These are phyloP conservation scores for Pseudopleuronectes americanus DNA, from an alignment of 2,797 vertebrate species.

Conservation along the genomic window DNA sequence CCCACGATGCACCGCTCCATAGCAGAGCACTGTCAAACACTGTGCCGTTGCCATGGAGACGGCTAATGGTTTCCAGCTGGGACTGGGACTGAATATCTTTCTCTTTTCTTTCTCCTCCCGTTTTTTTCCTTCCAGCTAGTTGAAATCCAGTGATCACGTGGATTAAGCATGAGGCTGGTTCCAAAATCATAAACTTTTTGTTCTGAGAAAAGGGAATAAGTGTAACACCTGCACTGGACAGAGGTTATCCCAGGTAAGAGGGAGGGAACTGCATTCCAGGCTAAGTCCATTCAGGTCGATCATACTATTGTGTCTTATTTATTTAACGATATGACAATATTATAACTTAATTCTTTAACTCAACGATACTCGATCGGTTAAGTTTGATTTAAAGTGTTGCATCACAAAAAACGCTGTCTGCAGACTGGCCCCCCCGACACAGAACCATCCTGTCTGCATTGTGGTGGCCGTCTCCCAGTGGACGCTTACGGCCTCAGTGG, in stretches of 20 bases:
- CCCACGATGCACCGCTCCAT: conserved; percentile 62
- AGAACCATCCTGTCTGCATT: conserved; percentile 55
- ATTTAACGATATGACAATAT: conserved; percentile 10
- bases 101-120: conserved; percentile 13
- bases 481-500: conserved; percentile 60
- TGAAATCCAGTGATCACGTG: conserved; percentile 38
- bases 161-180: conserved; percentile 10
- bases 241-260: conserved; percentile 50
- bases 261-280: background rate
- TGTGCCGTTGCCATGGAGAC: conserved; percentile 77
- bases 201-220: background rate
- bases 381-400: conserved; percentile 16
- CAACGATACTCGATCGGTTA: background rate
- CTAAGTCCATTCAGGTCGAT: background rate
- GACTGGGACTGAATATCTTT: conserved; percentile 48
- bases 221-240: conserved; percentile 32
- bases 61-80: conserved; percentile 83
- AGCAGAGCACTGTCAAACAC: conserved; percentile 76
- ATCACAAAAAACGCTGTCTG: conserved; percentile 39
- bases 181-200: conserved; percentile 44
- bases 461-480: conserved; percentile 62
- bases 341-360: background rate
- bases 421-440: conserved; percentile 32
- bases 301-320: background rate
- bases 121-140: conserved; percentile 20